Conservation (phyloP, 2,797 vertebrate genomes). For the Mergus octosetaceus region DNA sequence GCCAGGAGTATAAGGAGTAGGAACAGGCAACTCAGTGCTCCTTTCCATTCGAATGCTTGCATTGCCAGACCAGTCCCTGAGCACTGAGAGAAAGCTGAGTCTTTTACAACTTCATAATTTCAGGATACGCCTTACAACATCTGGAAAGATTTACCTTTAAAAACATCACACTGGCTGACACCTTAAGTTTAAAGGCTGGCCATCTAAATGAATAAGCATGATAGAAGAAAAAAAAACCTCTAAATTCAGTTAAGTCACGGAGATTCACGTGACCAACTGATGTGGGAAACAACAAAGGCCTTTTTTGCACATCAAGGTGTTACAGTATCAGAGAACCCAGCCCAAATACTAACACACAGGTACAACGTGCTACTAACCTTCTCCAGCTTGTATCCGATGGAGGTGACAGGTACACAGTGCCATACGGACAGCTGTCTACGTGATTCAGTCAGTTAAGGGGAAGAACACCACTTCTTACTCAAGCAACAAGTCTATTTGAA, state of each 20-base stretch:
- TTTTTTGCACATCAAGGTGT: fast-evolving
- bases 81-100: neutral
- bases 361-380: constrained; percentile 82
- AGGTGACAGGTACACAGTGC: constrained; percentile 96
- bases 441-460: constrained; percentile 85
- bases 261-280: neutral
- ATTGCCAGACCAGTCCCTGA: neutral
- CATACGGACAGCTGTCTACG: constrained; percentile 98
- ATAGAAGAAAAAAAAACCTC: fast-evolving
- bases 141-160: neutral
- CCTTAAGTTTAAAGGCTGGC: fast-evolving
- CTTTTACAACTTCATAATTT: neutral
- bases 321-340: fast-evolving
- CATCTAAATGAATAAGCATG: neutral
- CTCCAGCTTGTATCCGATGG: constrained; percentile 98
- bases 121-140: neutral
- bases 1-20: neutral
- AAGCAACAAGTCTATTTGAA: neutral
- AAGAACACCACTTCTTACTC: neutral
- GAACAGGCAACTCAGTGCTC: neutral
- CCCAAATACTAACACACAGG: fast-evolving
- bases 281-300: neutral
- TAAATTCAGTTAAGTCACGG: neutral
- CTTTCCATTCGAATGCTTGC: neutral
- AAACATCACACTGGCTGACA: neutral